A percentile compares a stretch with the other conserved stretches of the same genome.
These are phyloP conservation scores for Agrypnus murinus DNA, from an alignment of 2,888 invertebrate species.

Conservation along the genomic window DNA sequence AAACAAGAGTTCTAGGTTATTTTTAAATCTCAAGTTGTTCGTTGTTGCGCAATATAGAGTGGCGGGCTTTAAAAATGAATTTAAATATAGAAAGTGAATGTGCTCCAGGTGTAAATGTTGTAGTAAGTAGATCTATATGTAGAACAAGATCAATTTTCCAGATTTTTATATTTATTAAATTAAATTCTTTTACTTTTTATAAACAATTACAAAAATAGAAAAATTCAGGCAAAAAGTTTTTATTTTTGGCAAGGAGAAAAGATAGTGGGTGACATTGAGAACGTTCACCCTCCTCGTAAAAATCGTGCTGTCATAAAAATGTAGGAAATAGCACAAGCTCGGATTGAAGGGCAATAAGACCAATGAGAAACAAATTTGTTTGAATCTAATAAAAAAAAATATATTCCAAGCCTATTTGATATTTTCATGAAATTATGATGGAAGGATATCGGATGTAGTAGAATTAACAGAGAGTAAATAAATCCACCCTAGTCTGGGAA, in stretches of 20 bases:
- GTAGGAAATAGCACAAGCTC: slow-evolving; percentile 5
- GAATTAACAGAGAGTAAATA: background rate
- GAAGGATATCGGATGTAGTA: background rate
- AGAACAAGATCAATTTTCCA: too few relatives aligned
- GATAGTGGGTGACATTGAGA: slow-evolving; percentile 20
- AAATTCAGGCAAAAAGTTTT: background rate
- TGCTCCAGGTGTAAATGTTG: slow-evolving; percentile 35
- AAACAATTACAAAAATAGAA: too few relatives aligned
- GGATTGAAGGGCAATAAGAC: too few relatives aligned
- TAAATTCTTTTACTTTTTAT: too few relatives aligned
- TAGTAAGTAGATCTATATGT: too few relatives aligned
- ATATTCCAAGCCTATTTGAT: too few relatives aligned
- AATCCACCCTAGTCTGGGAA: background rate
- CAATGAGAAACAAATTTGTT: too few relatives aligned
- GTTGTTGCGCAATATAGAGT: slow-evolving; percentile 41
- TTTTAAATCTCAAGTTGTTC: slow-evolving; percentile 39
- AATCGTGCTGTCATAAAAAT: background rate
- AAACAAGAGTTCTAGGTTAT: slow-evolving; percentile 40
- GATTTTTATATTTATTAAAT: too few relatives aligned
- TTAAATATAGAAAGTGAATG: slow-evolving; percentile 44
- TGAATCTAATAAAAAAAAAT: too few relatives aligned
- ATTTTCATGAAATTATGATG: too few relatives aligned
- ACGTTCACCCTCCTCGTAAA: slow-evolving; percentile 19
- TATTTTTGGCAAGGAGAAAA: slow-evolving; percentile 4
- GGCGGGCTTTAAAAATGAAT: slow-evolving; percentile 29